phyloP scores from a whole-genome alignment of 2,888 invertebrate species.

The Zaprionus bogoriensis region DNA sequence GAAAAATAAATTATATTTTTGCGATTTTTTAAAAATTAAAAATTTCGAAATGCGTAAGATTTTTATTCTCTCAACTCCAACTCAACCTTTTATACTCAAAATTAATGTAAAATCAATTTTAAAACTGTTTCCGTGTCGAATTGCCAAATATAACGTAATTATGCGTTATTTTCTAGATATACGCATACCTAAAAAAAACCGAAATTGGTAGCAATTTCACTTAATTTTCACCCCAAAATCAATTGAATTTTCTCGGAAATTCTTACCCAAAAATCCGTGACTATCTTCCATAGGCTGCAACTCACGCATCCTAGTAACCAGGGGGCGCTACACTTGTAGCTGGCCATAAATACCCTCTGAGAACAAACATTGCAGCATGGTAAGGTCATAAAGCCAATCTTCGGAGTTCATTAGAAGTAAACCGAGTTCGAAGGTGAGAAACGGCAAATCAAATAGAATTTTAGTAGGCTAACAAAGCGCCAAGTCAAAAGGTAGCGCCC shows the following conservation, averaged over 20 bases:
- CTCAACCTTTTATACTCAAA: no score
- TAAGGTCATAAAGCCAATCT: slow-evolving; percentile 51
- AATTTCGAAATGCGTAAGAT: no score
- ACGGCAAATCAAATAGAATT: slow-evolving; percentile 57
- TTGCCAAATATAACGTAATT: no score
- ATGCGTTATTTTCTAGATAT: no score
- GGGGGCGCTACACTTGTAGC: slow-evolving; percentile 41
- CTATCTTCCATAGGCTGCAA: no score
- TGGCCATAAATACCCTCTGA: slow-evolving; percentile 23
- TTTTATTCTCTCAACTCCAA: no score
- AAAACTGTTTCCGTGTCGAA: no score
- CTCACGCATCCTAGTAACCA: slow-evolving; percentile 14
- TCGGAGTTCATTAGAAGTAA: slow-evolving; percentile 72
- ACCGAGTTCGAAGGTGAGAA: slow-evolving; percentile 67
- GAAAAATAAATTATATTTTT: no score
- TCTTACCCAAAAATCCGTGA: slow-evolving; percentile 14
- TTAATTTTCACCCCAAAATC: neutral
- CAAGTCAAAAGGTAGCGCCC: slow-evolving; percentile 62
- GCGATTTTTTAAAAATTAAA: no score
- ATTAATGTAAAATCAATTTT: no score
- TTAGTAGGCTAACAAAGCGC: slow-evolving; percentile 60
- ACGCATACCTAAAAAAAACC: neutral
- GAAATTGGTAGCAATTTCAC: neutral
- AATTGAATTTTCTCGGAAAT: slow-evolving; percentile 22
- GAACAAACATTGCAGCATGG: slow-evolving; percentile 18